These are phyloP conservation scores for Oasisia sp. DNA, from an alignment of 2,888 invertebrate species.

Conservation along the genomic window DNA sequence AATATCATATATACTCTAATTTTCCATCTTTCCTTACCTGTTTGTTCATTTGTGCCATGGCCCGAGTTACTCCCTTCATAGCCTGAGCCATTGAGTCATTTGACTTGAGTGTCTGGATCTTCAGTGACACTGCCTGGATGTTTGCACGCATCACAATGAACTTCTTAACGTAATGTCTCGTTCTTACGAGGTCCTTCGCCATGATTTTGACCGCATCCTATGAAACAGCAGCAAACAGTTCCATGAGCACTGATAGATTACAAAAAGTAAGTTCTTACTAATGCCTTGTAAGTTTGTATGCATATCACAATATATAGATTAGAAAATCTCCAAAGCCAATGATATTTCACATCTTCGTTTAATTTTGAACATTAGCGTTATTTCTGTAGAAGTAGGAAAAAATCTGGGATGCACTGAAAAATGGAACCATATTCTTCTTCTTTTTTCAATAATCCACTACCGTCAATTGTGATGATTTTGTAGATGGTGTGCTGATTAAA, in stretches of 20 bases:
- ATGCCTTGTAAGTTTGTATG: not conserved
- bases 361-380: too few species aligned
- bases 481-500: too few species aligned
- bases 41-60: constrained; percentile 98
- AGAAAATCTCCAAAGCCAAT: not conserved
- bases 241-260: not conserved
- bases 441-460: too few species aligned
- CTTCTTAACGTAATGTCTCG: constrained; percentile 92
- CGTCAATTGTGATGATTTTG: too few species aligned
- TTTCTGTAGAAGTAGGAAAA: too few species aligned
- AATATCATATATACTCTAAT: not conserved
- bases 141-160: constrained; percentile 99
- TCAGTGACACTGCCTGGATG: constrained; percentile 88
- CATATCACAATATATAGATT: not conserved
- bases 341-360: too few species aligned
- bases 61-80: constrained; percentile 98
- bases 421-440: too few species aligned
- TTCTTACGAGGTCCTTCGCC: constrained; percentile 98
- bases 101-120: constrained; percentile 96
- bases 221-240: not conserved
- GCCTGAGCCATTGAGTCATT: constrained; percentile 99
- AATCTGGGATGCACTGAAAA: too few species aligned
- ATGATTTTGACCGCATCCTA: constrained; percentile 99
- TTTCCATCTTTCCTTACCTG: constrained; percentile 59
- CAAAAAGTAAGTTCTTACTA: not conserved